phyloP scores from a whole-genome alignment of 2,113 vertebrate species.

The Ophthalmolycus amberensis region DNA sequence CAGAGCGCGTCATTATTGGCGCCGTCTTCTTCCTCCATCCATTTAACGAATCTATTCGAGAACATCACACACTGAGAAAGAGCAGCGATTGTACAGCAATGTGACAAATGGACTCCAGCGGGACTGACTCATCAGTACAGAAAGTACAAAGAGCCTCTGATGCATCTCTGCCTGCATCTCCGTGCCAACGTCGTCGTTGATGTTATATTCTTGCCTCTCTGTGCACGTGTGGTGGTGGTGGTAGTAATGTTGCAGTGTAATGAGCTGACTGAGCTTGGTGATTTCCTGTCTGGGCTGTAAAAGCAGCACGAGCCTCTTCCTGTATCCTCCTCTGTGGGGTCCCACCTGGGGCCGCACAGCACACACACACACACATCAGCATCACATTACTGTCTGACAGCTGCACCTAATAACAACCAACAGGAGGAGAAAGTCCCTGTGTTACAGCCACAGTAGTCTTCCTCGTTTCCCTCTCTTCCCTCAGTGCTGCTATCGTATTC shows the following conservation, averaged over 20 bases:
- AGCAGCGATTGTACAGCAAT: conserved; percentile 38
- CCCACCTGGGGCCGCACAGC: conserved; percentile 56
- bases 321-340: conserved; percentile 64
- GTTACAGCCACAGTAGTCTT: background rate
- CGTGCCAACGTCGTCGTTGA: conserved; percentile 19
- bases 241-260: conserved; percentile 18
- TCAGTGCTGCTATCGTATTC: conserved; percentile 23
- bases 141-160: conserved; percentile 58
- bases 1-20: conserved; percentile 65
- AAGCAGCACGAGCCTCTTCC: conserved; percentile 63
- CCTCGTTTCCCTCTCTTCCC: background rate
- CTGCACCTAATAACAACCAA: conserved; percentile 49
- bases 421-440: conserved; percentile 27
- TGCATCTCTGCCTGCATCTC: conserved; percentile 25
- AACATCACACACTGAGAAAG: conserved; percentile 51
- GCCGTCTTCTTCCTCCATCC: conserved; percentile 52
- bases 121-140: conserved; percentile 55
- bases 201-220: conserved; percentile 21
- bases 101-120: conserved; percentile 57
- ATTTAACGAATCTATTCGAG: conserved; percentile 68
- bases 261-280: conserved; percentile 66
- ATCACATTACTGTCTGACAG: conserved; percentile 50
- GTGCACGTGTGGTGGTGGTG: conserved; percentile 32
- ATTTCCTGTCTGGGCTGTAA: conserved; percentile 73
- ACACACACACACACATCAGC: conserved; percentile 52